phyloP scores from a whole-genome alignment of 2,113 vertebrate genomes.

The Neogale vison region DNA sequence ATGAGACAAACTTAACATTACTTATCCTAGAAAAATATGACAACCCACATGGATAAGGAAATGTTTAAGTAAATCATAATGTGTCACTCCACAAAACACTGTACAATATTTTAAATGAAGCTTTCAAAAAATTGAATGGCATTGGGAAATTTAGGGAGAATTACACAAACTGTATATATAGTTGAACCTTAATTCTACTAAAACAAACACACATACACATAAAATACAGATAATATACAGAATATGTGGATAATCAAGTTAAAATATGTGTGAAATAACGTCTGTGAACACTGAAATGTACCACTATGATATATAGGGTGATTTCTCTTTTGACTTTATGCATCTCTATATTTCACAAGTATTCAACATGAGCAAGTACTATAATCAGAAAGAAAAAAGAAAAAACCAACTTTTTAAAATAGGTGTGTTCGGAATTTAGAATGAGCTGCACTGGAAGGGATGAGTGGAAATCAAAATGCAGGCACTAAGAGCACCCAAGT shows the following conservation, averaged over 20 bases:
- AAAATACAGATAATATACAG: background rate
- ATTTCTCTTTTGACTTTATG: background rate
- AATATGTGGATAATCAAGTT: background rate
- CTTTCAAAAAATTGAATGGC: background rate
- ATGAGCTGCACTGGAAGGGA: background rate
- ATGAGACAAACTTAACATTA: background rate
- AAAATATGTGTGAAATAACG: background rate
- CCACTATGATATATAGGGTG: background rate
- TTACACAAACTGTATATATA: background rate
- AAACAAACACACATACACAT: background rate
- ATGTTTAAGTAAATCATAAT: background rate
- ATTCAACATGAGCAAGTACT: background rate
- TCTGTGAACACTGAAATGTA: background rate
- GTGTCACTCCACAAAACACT: background rate
- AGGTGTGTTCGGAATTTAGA: background rate
- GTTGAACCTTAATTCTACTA: background rate
- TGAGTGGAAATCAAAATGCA: constrained; percentile 19
- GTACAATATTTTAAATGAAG: background rate
- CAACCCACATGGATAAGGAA: background rate
- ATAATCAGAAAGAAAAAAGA: background rate
- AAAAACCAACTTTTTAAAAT: background rate
- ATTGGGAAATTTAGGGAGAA: background rate
- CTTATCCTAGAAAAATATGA: background rate
- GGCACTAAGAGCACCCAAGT: background rate
- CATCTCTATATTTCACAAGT: background rate